A percentile compares a stretch with the other conserved stretches of the same genome.
phyloP scores from a whole-genome alignment of 1,140 invertebrate species.

The Euwallacea similis region DNA sequence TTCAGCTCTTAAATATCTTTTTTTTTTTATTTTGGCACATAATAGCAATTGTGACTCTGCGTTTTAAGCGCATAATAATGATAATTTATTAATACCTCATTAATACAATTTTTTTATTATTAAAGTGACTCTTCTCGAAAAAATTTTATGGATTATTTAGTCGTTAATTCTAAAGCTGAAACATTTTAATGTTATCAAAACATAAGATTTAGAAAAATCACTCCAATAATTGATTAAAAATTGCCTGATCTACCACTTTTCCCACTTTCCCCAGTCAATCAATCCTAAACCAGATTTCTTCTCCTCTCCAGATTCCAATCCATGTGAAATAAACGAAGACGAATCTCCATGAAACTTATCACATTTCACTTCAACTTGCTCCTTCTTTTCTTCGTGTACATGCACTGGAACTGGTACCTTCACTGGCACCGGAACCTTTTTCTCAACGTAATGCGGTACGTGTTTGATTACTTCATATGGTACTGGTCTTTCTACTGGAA shows the following conservation, averaged over 20 bases:
- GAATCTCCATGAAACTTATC: background rate
- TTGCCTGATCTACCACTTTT: constrained; percentile 21
- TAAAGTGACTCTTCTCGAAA: no score
- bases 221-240: background rate
- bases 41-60: no score
- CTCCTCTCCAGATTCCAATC: background rate
- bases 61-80: no score
- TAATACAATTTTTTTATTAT: no score
- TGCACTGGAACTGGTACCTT: constrained; percentile 60
- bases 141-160: no score
- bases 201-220: no score
- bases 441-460: constrained; percentile 61
- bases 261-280: constrained; percentile 26
- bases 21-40: no score
- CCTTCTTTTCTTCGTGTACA: constrained; percentile 42
- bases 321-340: background rate
- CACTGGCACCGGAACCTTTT: constrained; percentile 61
- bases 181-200: no score
- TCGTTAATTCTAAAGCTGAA: no score
- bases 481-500: constrained; percentile 60
- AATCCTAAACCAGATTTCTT: constrained; percentile 20
- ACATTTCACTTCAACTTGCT: constrained; percentile 3
- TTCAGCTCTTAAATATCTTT: no score
- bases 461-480: constrained; percentile 70
- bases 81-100: no score